Conservation (phyloP, 2,113 vertebrate species). For the Peromyscus californicus region DNA sequence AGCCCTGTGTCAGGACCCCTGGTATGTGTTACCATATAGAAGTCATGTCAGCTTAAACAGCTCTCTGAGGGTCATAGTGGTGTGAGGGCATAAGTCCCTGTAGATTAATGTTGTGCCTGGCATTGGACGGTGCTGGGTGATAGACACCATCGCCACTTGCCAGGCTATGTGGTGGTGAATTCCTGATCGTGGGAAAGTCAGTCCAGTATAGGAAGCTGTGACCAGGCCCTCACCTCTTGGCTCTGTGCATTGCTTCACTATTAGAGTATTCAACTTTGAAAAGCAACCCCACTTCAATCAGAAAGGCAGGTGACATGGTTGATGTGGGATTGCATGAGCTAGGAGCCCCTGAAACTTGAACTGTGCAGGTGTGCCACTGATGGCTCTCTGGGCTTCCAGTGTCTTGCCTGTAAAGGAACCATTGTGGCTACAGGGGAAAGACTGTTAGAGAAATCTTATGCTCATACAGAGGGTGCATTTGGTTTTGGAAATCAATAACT, state of each 20-base stretch:
- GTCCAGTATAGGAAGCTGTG: not conserved
- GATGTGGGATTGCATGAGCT: not conserved
- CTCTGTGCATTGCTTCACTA: no score
- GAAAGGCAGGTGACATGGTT: not conserved
- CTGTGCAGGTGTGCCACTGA: not conserved
- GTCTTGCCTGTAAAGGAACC: not conserved
- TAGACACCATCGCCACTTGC: not conserved
- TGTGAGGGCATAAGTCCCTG: not conserved
- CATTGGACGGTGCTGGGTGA: not conserved
- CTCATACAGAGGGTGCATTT: not conserved
- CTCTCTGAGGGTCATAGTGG: not conserved
- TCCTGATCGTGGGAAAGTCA: no score
- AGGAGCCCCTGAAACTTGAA: not conserved
- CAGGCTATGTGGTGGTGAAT: not conserved
- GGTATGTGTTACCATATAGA: not conserved
- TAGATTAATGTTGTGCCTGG: not conserved
- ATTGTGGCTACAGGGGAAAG: not conserved
- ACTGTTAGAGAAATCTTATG: not conserved
- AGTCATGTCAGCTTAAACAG: not conserved
- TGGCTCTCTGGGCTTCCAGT: not conserved
- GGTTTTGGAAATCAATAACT: constrained; percentile 3
- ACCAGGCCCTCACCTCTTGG: not conserved
- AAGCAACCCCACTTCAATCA: not conserved
- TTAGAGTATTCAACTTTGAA: not conserved
- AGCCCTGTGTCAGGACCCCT: not conserved